Evolutionary conservation across 1,140 invertebrate species (phyloP), one percentile per base, ranked within the genome.

Genomic region (Hypothenemus hampei): DNA sequence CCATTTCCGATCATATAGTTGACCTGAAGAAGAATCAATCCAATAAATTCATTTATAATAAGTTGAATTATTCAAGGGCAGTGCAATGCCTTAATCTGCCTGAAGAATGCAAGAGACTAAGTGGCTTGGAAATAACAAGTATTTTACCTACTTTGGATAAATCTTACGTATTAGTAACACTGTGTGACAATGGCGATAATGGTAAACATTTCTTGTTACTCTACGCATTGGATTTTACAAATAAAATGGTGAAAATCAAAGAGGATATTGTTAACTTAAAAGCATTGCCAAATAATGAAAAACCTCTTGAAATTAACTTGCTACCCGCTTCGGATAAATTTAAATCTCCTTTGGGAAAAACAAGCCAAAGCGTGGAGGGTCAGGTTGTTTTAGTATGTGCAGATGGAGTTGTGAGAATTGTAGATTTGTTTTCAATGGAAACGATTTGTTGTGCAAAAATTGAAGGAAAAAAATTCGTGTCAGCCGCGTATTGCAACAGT

Each of bases 401-500:
- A 8, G 85, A 88, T 69, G 87, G 87, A 6, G 75, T 74, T 23
- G 73, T 90, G 3, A 75, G 85, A 62, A 64, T 90, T 22, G 75
- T 86, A 33, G 80, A 85, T 19, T 65, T 89, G 5, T 71, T 75
- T 8, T 81, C 79, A 31, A 75, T 89, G 41, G 80, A 78, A 59
- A 76, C 78, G 6, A 68, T 85, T 5, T 79, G 79, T 3, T 75
- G 82, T 46, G 81, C 84, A 8, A 77, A 76, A 61, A 73, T 84
- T 23, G 80, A 84, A 0, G 77, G 78, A n/a, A 76, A 80, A 23
- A 81, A 80, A 62, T 89, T 89, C 63, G 78, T 85, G 10, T 85
- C 86, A 1, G 83, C 83, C 13, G 81, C 81, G 3, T 90, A 87
- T 69, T 90, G 87, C 65, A 84, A 81, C 15, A 86, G 85, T 73